phyloP scores from a whole-genome alignment of 1,140 invertebrate species.

The Sminthurinus signatus region DNA sequence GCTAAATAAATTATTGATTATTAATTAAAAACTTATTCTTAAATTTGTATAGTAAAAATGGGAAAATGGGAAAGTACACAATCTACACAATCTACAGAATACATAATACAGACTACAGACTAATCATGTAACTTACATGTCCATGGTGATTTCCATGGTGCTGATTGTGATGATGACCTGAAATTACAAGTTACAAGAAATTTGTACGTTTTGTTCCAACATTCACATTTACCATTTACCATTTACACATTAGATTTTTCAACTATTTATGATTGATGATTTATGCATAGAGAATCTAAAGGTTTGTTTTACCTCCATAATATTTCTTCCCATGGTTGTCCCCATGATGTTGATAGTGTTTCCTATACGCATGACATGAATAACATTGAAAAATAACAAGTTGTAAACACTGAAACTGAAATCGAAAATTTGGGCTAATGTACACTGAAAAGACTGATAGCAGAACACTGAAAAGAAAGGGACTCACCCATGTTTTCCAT shows the following conservation, averaged over 20 bases:
- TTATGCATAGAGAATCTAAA: no score
- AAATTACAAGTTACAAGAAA: not conserved
- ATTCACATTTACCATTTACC: not conserved
- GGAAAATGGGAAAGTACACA: no score
- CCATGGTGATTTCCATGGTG: no score
- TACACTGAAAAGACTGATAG: not conserved
- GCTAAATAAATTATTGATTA: no score
- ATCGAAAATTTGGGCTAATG: no score
- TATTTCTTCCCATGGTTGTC: conserved; percentile 28
- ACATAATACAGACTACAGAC: no score
- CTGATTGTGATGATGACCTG: conserved; percentile 22
- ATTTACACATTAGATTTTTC: no score
- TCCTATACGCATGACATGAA: conserved; percentile 20
- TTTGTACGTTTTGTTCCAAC: not conserved
- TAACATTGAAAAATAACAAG: no score
- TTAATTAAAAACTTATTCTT: no score
- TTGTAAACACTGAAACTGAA: not conserved
- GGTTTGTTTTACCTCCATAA: conserved; percentile 21
- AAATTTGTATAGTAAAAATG: no score
- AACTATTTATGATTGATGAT: no score
- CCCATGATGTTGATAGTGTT: conserved; percentile 20
- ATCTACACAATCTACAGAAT: no score
- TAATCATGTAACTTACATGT: not conserved
- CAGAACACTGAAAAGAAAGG: not conserved
- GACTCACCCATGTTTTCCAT: not conserved